Conservation (phyloP, 2,113 vertebrate genomes). For the Telmatochromis sp. region DNA sequence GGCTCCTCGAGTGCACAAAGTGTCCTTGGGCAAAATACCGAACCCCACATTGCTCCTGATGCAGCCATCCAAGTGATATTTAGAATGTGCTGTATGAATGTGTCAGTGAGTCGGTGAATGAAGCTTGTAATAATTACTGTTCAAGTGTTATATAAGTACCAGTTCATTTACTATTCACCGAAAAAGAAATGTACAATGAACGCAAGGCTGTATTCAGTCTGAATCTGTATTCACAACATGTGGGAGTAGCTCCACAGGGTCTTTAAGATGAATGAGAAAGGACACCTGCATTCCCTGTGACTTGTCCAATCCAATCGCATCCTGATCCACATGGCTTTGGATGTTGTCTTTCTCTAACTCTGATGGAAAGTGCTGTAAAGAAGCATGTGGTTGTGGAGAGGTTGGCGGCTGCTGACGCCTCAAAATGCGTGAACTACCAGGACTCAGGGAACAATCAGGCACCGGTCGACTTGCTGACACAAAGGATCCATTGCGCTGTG, state of each 20-base stretch:
- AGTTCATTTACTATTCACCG: background rate
- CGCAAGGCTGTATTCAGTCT: slow-evolving; percentile 12
- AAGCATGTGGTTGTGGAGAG: background rate
- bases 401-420: background rate
- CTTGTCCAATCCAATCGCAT: background rate
- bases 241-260: slow-evolving; percentile 48
- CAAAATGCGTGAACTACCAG: background rate
- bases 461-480: background rate
- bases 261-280: slow-evolving; percentile 48
- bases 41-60: background rate
- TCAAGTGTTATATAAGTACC: background rate
- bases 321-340: background rate
- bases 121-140: background rate
- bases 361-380: background rate
- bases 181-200: background rate
- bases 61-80: background rate
- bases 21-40: background rate
- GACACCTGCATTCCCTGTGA: slow-evolving; percentile 30
- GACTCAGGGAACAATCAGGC: background rate
- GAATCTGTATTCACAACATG: slow-evolving; percentile 37
- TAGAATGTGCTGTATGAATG: background rate
- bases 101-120: background rate
- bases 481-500: slow-evolving; percentile 16
- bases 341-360: background rate
- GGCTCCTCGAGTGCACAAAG: background rate